Conservation (phyloP, 2,888 invertebrate genomes). For the Timema podura region DNA sequence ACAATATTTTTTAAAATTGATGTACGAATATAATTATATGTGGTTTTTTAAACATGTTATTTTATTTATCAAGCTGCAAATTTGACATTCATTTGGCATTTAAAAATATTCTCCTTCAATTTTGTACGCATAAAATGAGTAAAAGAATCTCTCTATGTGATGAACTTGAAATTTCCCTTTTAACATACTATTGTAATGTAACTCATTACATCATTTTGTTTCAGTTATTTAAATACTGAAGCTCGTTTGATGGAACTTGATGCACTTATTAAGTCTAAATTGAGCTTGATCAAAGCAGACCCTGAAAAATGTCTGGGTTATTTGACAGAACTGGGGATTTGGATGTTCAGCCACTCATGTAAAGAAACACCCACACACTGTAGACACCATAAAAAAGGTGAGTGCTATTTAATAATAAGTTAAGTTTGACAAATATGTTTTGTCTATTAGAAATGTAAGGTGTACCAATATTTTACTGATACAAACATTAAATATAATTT, state of each 20-base stretch:
- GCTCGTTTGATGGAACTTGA: constrained; percentile 61
- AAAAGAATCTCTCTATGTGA: background rate
- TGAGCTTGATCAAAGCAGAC: constrained; percentile 65
- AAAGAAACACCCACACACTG: constrained; percentile 72
- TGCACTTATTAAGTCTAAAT: constrained; percentile 60
- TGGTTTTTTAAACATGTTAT: too few relatives aligned
- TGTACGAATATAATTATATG: too few relatives aligned
- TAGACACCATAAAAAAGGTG: constrained; percentile 70
- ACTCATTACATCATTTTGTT: too few relatives aligned
- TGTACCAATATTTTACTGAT: too few relatives aligned
- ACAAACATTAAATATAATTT: too few relatives aligned
- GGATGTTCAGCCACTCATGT: constrained; percentile 69
- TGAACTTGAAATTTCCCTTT: too few relatives aligned
- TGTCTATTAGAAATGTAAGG: background rate
- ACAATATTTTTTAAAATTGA: too few relatives aligned
- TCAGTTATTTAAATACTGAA: constrained; percentile 55
- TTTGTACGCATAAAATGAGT: too few relatives aligned
- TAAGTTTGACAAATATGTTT: background rate
- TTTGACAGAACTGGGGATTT: constrained; percentile 59
- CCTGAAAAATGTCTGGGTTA: constrained; percentile 66
- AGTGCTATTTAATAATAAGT: constrained; percentile 19
- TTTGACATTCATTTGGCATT: too few relatives aligned
- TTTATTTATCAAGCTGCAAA: too few relatives aligned
- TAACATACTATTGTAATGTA: too few relatives aligned
- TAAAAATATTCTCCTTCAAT: too few relatives aligned